Percentiles rank a stretch among this genome's conserved stretches.
Conservation (phyloP, 1,140 invertebrate species). For the Pogonomyrmex californicus region DNA sequence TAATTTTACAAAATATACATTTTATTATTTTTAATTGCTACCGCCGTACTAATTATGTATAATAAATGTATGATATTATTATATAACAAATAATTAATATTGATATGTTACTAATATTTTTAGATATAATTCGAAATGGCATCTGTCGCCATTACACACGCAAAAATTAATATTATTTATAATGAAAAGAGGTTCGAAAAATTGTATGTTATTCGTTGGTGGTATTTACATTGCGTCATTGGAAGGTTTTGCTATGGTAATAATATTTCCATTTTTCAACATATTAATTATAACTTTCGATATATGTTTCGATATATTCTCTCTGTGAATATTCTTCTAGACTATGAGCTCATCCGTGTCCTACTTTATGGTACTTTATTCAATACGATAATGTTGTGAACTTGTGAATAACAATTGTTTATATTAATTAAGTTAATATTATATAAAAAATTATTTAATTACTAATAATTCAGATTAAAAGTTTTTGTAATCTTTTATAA, state of each 20-base stretch:
- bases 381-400: conserved; percentile 21
- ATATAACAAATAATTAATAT: neutral
- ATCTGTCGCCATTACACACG: conserved; percentile 14
- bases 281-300: neutral
- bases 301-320: neutral
- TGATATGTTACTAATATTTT: conserved; percentile 23
- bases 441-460: neutral
- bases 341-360: conserved; percentile 39
- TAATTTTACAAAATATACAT: no score
- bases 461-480: neutral
- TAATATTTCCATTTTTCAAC: neutral
- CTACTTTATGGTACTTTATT: conserved; percentile 52
- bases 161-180: conserved; percentile 55
- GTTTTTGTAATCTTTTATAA: neutral
- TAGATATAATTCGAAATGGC: conserved; percentile 52
- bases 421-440: neutral
- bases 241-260: conserved; percentile 59
- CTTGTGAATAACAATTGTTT: neutral
- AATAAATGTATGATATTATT: neutral
- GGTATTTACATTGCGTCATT: conserved; percentile 27
- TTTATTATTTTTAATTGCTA: no score
- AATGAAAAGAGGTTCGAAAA: conserved; percentile 45
- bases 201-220: conserved; percentile 32
- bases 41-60: no score
- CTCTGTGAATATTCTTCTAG: neutral